Percentiles rank a stretch among this genome's conserved stretches.
phyloP scores from a whole-genome alignment of 2,888 invertebrate species.

The Phrixothrix hirtus region DNA sequence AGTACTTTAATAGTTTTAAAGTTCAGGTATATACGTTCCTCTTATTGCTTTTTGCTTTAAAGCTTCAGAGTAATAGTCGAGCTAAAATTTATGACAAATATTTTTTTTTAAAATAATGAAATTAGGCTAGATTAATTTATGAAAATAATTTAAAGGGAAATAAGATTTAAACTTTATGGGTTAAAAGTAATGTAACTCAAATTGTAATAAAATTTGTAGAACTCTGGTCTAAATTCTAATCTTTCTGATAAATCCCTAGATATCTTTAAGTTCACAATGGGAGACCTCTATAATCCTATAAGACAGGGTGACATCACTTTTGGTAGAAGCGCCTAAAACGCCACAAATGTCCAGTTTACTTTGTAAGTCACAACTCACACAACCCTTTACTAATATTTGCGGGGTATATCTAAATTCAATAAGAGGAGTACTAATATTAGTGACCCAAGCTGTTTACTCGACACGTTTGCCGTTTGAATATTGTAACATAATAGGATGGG shows the following conservation, averaged over 20 bases:
- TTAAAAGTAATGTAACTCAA: too few relatives aligned
- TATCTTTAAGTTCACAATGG: conserved; percentile 46
- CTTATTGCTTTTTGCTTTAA: background rate
- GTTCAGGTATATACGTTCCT: background rate
- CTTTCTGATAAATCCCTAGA: conserved; percentile 45
- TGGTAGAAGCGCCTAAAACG: conserved; percentile 22
- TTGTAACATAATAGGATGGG: conserved; percentile 7
- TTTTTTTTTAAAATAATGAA: too few relatives aligned
- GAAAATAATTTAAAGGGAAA: too few relatives aligned
- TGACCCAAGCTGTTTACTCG: conserved; percentile 20
- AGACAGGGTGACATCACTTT: conserved; percentile 41
- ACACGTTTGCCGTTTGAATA: conserved; percentile 15
- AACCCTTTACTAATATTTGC: conserved; percentile 32
- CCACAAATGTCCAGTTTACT: conserved; percentile 37
- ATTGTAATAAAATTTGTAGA: too few relatives aligned
- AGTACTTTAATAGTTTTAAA: background rate
- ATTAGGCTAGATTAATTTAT: too few relatives aligned
- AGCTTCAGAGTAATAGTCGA: too few relatives aligned
- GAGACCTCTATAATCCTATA: conserved; percentile 44
- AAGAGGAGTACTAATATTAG: conserved; percentile 26
- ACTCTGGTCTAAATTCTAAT: conserved; percentile 42
- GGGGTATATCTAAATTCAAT: conserved; percentile 30
- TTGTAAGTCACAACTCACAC: conserved; percentile 41
- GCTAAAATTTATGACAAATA: too few relatives aligned
- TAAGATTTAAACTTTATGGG: too few relatives aligned